Conservation (phyloP, 2,797 vertebrate genomes). For the Gymnoscopelus braueri region DNA sequence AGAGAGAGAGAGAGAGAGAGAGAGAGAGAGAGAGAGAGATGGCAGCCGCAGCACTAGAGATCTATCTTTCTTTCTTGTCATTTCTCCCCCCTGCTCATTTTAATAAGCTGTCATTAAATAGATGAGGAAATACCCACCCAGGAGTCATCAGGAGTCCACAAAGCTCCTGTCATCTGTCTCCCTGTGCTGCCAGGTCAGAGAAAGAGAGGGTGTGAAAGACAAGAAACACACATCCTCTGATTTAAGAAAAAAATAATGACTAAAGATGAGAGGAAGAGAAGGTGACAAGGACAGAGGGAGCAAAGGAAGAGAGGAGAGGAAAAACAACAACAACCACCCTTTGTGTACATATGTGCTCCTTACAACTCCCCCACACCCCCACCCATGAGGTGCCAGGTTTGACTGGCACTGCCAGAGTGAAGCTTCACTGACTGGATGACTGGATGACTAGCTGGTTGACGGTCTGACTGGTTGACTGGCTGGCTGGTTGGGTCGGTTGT, state of each 20-base stretch:
- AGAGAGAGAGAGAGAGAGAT: too few species aligned
- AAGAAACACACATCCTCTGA: constrained; percentile 18
- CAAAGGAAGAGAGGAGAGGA: constrained; percentile 7
- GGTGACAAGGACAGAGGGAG: constrained; percentile 53
- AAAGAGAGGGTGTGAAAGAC: constrained; percentile 43
- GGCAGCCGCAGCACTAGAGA: constrained; percentile 38
- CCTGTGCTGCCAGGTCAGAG: constrained; percentile 65
- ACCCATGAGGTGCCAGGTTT: background rate
- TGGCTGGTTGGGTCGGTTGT: too few species aligned
- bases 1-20: too few species aligned
- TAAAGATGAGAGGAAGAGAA: constrained; percentile 53
- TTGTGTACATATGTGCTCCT: too few species aligned
- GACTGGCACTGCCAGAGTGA: too few species aligned
- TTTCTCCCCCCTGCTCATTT: constrained; percentile 29
- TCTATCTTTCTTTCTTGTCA: constrained; percentile 15
- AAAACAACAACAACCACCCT: background rate
- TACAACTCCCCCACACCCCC: too few species aligned
- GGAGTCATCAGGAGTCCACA: constrained; percentile 75
- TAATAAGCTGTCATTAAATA: constrained; percentile 71
- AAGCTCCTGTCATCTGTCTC: constrained; percentile 79
- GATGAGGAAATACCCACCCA: constrained; percentile 76
- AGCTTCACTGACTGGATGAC: too few species aligned
- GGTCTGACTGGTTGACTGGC: too few species aligned
- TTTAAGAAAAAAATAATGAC: constrained; percentile 20
- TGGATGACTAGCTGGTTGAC: too few species aligned